Evolutionary conservation across 2,888 invertebrate species (phyloP).

Genomic region (Phaedon cochleariae): DNA sequence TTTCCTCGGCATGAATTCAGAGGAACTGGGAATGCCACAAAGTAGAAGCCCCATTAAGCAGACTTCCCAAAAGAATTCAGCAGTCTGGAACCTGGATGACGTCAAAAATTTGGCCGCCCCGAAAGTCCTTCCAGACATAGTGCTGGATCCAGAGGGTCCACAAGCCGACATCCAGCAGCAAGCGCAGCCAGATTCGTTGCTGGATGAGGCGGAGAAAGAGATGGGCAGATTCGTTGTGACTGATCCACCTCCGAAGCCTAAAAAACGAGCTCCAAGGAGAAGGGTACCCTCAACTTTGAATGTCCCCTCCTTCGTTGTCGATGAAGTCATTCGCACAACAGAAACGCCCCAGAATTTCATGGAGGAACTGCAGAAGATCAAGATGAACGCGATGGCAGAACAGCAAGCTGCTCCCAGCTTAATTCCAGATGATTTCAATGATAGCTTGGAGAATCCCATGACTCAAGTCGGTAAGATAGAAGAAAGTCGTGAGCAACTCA

Average conservation of each 20-base stretch:
- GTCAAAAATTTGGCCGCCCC: conserved; percentile 24
- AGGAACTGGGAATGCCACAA: conserved; percentile 27
- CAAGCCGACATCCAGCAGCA: neutral
- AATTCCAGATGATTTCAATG: too few species aligned
- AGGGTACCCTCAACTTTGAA: conserved; percentile 1
- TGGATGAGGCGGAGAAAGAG: conserved; percentile 30
- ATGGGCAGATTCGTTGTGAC: conserved; percentile 35
- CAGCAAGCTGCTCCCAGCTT: neutral
- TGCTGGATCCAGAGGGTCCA: conserved; percentile 22
- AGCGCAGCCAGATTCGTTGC: neutral
- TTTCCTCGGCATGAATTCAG: conserved; percentile 31
- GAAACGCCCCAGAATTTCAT: conserved; percentile 12
- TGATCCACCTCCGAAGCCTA: conserved; percentile 24
- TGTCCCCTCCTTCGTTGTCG: conserved; percentile 16
- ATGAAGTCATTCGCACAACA: conserved; percentile 19
- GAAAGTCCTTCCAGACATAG: conserved; percentile 36
- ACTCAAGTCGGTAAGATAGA: too few species aligned
- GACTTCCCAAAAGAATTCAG: neutral
- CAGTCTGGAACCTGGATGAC: conserved; percentile 35
- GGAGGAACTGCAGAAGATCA: conserved; percentile 13
- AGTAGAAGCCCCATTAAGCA: neutral
- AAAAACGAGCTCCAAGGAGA: conserved; percentile 33
- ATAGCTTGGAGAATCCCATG: too few species aligned
- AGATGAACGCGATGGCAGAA: neutral
- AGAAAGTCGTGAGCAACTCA: too few species aligned